Percentiles rank a stretch among this genome's conserved stretches.
Evolutionary conservation across 2,888 invertebrate species (phyloP).

Genomic region (Oithona nana): DNA sequence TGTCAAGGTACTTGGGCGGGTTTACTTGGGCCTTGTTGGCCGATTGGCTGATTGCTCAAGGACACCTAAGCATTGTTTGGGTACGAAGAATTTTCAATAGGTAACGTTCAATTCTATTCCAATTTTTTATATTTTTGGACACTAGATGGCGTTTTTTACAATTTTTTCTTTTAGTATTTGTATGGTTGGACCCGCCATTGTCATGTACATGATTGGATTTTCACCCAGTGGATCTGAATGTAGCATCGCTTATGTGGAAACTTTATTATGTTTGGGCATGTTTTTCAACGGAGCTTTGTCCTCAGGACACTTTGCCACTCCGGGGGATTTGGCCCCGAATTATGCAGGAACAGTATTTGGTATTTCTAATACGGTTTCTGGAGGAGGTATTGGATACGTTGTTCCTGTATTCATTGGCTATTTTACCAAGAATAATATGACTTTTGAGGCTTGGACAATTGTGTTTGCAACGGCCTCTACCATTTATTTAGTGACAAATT

Average conservation of each 20-base stretch:
- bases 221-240: slow-evolving; percentile 18
- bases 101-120: too few relatives aligned
- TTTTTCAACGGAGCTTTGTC: slow-evolving; percentile 22
- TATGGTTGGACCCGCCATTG: slow-evolving; percentile 22
- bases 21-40: not conserved
- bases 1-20: slow-evolving; percentile 19
- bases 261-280: slow-evolving; percentile 22
- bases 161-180: too few relatives aligned
- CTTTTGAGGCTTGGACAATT: not conserved
- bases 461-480: not conserved
- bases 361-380: slow-evolving; percentile 22
- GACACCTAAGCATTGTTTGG: slow-evolving; percentile 16
- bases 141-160: too few relatives aligned
- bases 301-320: slow-evolving; percentile 22
- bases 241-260: slow-evolving; percentile 21
- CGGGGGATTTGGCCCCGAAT: slow-evolving; percentile 23
- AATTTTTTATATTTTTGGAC: too few relatives aligned
- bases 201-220: slow-evolving; percentile 19
- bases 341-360: slow-evolving; percentile 23
- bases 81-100: slow-evolving; percentile 21
- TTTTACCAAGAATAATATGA: slow-evolving; percentile 18
- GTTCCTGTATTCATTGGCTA: slow-evolving; percentile 20
- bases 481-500: not conserved
- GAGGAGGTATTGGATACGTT: slow-evolving; percentile 22
- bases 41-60: slow-evolving; percentile 1